phyloP scores from a whole-genome alignment of 2,113 vertebrate species.

The Hystrix brachyura region DNA sequence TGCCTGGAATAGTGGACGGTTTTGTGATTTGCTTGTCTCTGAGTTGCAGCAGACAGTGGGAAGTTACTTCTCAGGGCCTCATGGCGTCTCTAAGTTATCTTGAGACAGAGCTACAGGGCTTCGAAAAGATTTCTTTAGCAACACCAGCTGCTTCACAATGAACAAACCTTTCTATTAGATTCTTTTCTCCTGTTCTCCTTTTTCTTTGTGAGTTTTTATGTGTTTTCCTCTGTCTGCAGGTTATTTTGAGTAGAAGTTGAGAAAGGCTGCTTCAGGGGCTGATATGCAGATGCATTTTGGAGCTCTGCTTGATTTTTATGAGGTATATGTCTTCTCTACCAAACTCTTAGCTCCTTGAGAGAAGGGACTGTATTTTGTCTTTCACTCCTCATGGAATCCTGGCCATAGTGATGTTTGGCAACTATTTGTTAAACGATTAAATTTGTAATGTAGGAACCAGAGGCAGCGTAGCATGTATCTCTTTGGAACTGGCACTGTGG shows the following conservation, averaged over 20 bases:
- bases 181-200: background rate
- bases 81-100: background rate
- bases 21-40: background rate
- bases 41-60: background rate
- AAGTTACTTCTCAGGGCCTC: background rate
- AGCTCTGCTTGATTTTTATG: background rate
- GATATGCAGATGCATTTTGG: background rate
- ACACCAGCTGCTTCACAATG: background rate
- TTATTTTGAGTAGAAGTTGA: conserved; percentile 21
- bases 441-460: background rate
- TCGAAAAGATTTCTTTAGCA: background rate
- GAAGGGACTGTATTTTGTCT: background rate
- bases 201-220: background rate
- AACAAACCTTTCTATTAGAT: background rate
- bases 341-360: background rate
- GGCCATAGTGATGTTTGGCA: background rate
- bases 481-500: background rate
- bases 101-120: background rate
- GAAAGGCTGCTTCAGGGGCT: background rate
- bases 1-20: background rate
- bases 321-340: background rate
- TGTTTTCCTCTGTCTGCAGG: background rate
- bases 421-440: background rate
- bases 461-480: background rate
- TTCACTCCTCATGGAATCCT: background rate